Base-by-base conservation (phyloP, 2,888 invertebrate species). In the Oscheius sp. region DNA sequence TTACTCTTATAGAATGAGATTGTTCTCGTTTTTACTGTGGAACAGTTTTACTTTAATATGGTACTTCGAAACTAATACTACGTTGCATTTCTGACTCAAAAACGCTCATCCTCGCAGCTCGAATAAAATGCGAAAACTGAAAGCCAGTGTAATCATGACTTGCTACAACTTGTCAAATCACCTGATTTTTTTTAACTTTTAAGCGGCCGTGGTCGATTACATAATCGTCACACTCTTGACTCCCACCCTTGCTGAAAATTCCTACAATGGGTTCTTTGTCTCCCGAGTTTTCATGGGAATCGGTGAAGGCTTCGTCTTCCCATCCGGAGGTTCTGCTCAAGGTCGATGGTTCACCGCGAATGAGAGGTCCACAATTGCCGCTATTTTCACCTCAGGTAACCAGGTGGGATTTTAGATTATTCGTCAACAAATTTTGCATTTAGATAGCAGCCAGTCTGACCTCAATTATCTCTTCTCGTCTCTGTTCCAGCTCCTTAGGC, bases 341-440 rank as follows among this genome's bases (percentile, higher is more conserved):
- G 79, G 85, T 1, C 42, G 83, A 51, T 86, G 86, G 86, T 83
- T 84, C 53, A 77, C 84, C 2, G 80, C 83, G 10, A 72, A 74
- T 11, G 86, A 87, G 57, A 63, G 84, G 32, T 79, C 78, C 4
- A 81, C 81, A 0, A 76, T 79, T 60, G 85, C 83, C 7, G 83
- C 87, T 4, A 68, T 87, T 57, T 87, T 81, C 71, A 87, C 87
- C 9, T 79, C 84, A 4, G 86, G 86, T 2, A 81, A 86, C 55
- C 86, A 86, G 73, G 79, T 77, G 42, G 7, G 21, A n/a, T 55
- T 29, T 37, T 3, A 21, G 13, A 29, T 9, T n/a, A 3, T 50
- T n/a, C 29, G 9, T 29, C 42, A 10, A 21, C 21, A 53, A 68
- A 2, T 2, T 55, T 10, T 58, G 9, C 33, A 5, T 76, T 13